phyloP scores from a whole-genome alignment of 2,888 invertebrate genomes.

The Pollenia angustigena region DNA sequence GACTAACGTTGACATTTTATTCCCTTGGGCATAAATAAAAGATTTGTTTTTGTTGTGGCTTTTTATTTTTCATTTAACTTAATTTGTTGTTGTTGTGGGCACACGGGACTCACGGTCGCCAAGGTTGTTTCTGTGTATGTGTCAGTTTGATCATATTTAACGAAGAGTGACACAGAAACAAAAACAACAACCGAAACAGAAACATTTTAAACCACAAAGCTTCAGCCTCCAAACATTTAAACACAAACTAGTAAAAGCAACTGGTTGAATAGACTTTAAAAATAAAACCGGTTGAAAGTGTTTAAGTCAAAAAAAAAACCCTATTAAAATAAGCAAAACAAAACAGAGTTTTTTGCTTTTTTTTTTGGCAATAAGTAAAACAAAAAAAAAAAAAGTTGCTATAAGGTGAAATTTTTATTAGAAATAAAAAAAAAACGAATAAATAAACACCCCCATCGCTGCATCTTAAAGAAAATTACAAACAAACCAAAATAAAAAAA shows the following conservation, averaged over 20 bases:
- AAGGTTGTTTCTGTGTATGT: constrained; percentile 29
- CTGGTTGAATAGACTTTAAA: constrained; percentile 26
- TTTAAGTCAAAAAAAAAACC: constrained; percentile 11
- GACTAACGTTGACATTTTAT: constrained; percentile 57
- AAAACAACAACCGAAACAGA: constrained; percentile 3
- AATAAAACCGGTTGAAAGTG: constrained; percentile 46
- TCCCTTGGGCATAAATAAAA: constrained; percentile 51
- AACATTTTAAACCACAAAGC: background rate
- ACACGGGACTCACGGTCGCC: constrained; percentile 58
- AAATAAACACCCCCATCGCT: constrained; percentile 42
- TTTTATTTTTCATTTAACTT: constrained; percentile 25
- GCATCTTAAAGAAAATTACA: background rate
- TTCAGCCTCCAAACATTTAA: constrained; percentile 21
- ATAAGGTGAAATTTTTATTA: constrained; percentile 32
- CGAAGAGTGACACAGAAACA: constrained; percentile 58
- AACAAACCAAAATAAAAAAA: background rate
- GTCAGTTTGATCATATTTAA: constrained; percentile 34
- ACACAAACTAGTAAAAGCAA: constrained; percentile 30
- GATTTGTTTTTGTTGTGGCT: constrained; percentile 34
- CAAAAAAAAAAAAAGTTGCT: constrained; percentile 22
- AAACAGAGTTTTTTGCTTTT: constrained; percentile 1
- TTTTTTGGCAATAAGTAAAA: background rate
- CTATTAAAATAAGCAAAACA: background rate
- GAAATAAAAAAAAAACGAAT: background rate
- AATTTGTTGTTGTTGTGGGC: constrained; percentile 43